Base-by-base conservation (phyloP, 2,797 vertebrate genomes). In the Avahi laniger region DNA sequence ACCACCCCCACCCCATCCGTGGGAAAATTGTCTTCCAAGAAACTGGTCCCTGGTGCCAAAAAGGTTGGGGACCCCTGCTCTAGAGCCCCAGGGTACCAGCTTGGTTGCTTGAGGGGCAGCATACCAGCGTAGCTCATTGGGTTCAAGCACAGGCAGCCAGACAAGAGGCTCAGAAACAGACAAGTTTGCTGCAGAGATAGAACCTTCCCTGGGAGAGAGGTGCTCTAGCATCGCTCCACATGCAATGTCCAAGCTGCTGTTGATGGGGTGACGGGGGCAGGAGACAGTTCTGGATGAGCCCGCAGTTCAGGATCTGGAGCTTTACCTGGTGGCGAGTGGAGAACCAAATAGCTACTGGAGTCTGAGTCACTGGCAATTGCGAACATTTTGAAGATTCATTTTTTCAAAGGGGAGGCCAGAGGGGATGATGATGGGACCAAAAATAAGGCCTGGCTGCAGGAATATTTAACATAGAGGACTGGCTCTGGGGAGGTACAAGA, bases 331-430 rank as follows among this genome's bases (percentile, higher is more conserved):
- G 17, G 50, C 50, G 1, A 20, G 14, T 33, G 14, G 72, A 30
- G 48, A 81, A 43, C 38, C 50, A 33, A 85, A 48, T 14, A 57
- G 59, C 65, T 63, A 7, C 50, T 13, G 2, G 50, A 38, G 13
- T 57, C 89, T 54, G 83, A 89, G 65, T 94, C 91, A 43, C 13
- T 7, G 33, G 22, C 33, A 89, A 54, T 9, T 9, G 38, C 95
- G 73, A 48, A 80, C 54, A 52, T 46, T 75, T 46, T 50, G 70
- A 72, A 89, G 57, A 61, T 61, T 18, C 2, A 0, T 18, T 46
- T 93, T 33, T 93, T 30, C 48, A 38, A 78, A 85, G 8, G 38
- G 38, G 43, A 72, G 20, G 43, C 20, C 54, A 35, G 46, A 78
- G 72, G 46, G 30, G 35, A 46, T 38, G 50, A 28, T 26, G 61